Conservation (phyloP, 1,140 invertebrate genomes). For the Drosophila leontia region DNA sequence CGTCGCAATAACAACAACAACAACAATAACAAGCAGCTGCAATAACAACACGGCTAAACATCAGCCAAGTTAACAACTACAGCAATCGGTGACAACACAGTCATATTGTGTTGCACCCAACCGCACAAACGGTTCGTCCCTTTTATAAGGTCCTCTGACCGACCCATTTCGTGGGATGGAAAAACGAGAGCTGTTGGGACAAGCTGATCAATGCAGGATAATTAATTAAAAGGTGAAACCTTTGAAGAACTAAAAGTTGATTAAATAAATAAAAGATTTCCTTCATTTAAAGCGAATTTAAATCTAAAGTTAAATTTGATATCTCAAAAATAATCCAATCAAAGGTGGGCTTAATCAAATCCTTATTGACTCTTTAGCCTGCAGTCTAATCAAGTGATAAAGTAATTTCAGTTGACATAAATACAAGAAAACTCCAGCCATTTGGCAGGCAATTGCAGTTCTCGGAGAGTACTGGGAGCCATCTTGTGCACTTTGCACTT, state of each 20-base stretch:
- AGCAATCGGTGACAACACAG: constrained; percentile 42
- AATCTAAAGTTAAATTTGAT: not conserved
- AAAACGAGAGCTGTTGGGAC: not conserved
- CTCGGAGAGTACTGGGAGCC: not conserved
- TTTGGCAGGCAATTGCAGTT: constrained; percentile 18
- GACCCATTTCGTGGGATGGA: not conserved
- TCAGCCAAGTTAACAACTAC: constrained; percentile 16
- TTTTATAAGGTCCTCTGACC: not conserved
- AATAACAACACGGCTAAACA: constrained; percentile 43
- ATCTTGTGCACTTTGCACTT: constrained; percentile 22
- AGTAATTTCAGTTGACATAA: constrained; percentile 13
- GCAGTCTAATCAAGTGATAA: not conserved
- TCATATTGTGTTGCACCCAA: constrained; percentile 29
- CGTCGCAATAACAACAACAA: constrained; percentile 34
- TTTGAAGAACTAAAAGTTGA: no score
- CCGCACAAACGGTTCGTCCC: not conserved
- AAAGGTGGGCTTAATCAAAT: not conserved
- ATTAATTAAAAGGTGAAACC: not conserved
- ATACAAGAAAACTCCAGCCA: constrained; percentile 3
- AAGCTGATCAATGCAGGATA: not conserved
- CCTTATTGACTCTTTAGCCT: not conserved
- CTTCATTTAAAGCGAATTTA: no score
- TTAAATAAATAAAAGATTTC: no score
- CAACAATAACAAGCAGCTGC: constrained; percentile 65
- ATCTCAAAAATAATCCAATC: not conserved